Percentiles rank a stretch among this genome's conserved stretches.
These are phyloP conservation scores for Harlomillsia oculata DNA, from an alignment of 1,140 invertebrate genomes.

Conservation along the genomic window DNA sequence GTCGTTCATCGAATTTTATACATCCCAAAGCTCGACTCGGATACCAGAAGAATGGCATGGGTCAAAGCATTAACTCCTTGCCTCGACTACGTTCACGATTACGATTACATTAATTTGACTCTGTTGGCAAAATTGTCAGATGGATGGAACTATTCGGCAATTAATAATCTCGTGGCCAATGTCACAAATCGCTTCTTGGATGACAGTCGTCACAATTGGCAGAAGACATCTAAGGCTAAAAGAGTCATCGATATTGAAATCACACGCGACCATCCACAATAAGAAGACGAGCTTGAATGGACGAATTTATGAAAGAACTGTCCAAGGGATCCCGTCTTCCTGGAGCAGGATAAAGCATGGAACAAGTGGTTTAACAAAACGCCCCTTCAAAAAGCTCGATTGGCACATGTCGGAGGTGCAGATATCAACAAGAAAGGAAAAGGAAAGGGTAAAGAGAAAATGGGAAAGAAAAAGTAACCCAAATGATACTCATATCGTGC, in stretches of 20 bases:
- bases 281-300: constrained; percentile 16
- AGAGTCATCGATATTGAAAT: too few relatives aligned
- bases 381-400: constrained; percentile 26
- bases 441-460: constrained; percentile 6
- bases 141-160: too few relatives aligned
- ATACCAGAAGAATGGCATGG: constrained; percentile 66
- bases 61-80: too few relatives aligned
- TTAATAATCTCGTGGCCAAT: too few relatives aligned
- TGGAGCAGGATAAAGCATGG: constrained; percentile 33
- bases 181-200: too few relatives aligned
- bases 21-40: constrained; percentile 81
- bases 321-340: constrained; percentile 27
- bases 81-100: too few relatives aligned
- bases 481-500: too few relatives aligned
- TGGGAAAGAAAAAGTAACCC: too few relatives aligned
- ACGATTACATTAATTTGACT: too few relatives aligned
- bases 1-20: constrained; percentile 79
- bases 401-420: constrained; percentile 5
- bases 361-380: constrained; percentile 32
- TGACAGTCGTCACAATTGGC: too few relatives aligned
- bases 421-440: constrained; percentile 6
- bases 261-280: too few relatives aligned
- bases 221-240: too few relatives aligned
- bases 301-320: constrained; percentile 25
- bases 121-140: constrained; percentile 76